A percentile compares a stretch with the other conserved stretches of the same genome.
These are phyloP conservation scores for Chlorospingus flavigularis DNA, from an alignment of 2,797 vertebrate species.

Conservation along the genomic window DNA sequence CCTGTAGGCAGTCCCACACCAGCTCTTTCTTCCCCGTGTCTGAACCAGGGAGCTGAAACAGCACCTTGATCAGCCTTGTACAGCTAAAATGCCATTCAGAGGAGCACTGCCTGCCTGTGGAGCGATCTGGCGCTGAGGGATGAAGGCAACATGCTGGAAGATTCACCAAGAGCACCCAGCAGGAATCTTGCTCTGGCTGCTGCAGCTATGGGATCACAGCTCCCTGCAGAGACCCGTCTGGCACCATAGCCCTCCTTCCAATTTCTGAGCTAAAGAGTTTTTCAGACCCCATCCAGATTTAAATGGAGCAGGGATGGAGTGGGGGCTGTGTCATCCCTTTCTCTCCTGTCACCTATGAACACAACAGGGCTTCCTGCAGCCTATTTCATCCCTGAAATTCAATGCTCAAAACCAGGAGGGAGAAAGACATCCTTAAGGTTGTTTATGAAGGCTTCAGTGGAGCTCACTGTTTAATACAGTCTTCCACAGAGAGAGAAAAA, in stretches of 20 bases:
- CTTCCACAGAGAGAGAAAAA: not conserved
- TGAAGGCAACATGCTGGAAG: not conserved
- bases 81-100: not conserved
- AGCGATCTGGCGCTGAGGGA: accelerated
- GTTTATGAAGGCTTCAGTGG: not conserved
- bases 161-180: not conserved
- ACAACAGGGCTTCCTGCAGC: not conserved
- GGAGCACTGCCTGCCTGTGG: not conserved
- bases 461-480: not conserved
- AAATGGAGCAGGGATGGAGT: not conserved
- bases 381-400: not conserved
- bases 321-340: not conserved
- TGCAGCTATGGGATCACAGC: not conserved
- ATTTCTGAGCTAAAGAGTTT: not conserved
- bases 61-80: not conserved
- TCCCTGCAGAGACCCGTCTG: accelerated
- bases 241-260: not conserved
- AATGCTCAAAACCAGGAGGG: not conserved
- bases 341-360: not conserved
- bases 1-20: not conserved
- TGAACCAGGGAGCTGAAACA: not conserved
- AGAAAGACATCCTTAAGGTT: not conserved
- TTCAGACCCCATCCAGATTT: not conserved
- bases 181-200: not conserved
- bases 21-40: not conserved